These are phyloP conservation scores for Drosophila nigrodunni DNA, from an alignment of 1,140 invertebrate genomes.

Conservation along the genomic window DNA sequence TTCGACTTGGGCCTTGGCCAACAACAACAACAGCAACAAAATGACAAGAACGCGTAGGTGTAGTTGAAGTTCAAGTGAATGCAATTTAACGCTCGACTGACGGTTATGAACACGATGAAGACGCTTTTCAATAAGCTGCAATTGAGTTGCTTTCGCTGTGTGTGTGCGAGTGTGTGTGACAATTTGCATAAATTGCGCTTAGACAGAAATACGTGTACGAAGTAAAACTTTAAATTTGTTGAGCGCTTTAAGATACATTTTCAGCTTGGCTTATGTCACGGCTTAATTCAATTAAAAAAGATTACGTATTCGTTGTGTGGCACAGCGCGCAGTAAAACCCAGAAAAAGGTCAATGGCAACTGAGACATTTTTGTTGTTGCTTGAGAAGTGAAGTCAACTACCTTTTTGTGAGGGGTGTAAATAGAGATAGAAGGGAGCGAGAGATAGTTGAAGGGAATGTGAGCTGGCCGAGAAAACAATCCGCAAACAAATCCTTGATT, in stretches of 20 bases:
- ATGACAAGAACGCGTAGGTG: slow-evolving; percentile 36
- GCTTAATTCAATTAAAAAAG: slow-evolving; percentile 80
- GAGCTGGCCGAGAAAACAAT: slow-evolving; percentile 50
- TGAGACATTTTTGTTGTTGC: slow-evolving; percentile 14
- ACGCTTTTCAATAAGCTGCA: slow-evolving; percentile 59
- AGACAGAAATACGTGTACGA: neutral
- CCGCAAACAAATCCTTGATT: slow-evolving; percentile 84
- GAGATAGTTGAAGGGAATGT: neutral
- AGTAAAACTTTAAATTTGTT: slow-evolving; percentile 18
- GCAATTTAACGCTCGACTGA: slow-evolving; percentile 78
- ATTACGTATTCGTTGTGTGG: slow-evolving; percentile 79
- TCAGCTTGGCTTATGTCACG: slow-evolving; percentile 64
- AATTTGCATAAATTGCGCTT: slow-evolving; percentile 63
- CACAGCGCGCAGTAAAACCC: slow-evolving; percentile 33
- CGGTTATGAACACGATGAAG: slow-evolving; percentile 36
- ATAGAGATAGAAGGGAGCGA: neutral
- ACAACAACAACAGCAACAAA: neutral
- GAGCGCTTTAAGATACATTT: slow-evolving; percentile 12
- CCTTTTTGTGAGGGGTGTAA: slow-evolving; percentile 45
- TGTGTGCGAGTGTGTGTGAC: neutral
- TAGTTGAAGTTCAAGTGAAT: slow-evolving; percentile 57
- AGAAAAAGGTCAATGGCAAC: slow-evolving; percentile 69
- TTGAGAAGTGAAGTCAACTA: slow-evolving; percentile 58
- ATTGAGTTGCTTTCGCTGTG: slow-evolving; percentile 28
- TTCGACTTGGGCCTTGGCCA: slow-evolving; percentile 14